Evolutionary conservation across 37 sponge, comb jelly and placozoan species (phyloP).

Genomic region (Halichondria panicea): DNA sequence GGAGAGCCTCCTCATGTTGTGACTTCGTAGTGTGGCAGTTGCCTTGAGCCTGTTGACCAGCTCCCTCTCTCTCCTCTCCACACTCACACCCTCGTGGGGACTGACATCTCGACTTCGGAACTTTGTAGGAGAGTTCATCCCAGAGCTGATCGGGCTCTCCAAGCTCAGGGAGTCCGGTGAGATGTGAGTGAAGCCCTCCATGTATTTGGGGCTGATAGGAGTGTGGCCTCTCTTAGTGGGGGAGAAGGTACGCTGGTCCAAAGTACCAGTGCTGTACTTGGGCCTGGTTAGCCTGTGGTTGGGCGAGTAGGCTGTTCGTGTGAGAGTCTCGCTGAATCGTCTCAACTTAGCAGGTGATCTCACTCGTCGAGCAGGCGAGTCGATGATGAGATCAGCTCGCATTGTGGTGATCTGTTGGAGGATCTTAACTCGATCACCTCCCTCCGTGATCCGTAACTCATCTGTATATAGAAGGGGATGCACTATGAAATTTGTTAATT

Average conservation of each 20-base stretch:
- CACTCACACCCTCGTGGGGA: background rate
- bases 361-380: conserved; percentile 7
- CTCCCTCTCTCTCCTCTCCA: conserved; percentile 1
- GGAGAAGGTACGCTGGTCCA: background rate
- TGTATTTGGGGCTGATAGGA: background rate
- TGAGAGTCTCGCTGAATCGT: conserved; percentile 29
- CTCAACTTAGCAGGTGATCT: conserved; percentile 5
- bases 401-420: conserved; percentile 68
- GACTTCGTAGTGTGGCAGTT: background rate
- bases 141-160: conserved; percentile 18
- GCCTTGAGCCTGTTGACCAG: background rate
- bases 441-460: conserved; percentile 40
- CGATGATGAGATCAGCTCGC: conserved; percentile 57
- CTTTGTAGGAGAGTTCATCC: conserved; percentile 21
- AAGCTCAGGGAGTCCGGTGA: conserved; percentile 8
- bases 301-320: background rate
- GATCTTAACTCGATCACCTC: conserved; percentile 50
- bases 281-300: background rate
- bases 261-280: background rate
- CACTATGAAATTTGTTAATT: no score
- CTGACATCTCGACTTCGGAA: background rate
- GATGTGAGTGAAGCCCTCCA: background rate
- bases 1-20: conserved; percentile 32
- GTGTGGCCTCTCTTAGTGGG: background rate
- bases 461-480: no score